Evolutionary conservation across 2,888 invertebrate genomes (phyloP).

Genomic region (Ophion ellenae): DNA sequence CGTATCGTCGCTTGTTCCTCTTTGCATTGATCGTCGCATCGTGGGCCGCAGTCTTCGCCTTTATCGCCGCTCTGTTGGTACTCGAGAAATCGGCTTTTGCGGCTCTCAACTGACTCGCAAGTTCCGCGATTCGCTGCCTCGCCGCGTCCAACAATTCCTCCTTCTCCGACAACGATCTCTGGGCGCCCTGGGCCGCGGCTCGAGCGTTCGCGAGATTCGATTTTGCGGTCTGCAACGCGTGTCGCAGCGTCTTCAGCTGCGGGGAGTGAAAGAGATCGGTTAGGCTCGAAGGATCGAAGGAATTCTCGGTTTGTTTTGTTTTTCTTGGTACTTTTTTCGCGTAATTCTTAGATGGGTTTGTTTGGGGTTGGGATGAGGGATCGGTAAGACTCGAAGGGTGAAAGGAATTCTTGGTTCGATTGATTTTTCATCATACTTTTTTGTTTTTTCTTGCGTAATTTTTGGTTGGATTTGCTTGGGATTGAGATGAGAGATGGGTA

Average conservation of each 20-base stretch:
- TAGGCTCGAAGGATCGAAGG: neutral
- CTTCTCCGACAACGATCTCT: conserved; percentile 87
- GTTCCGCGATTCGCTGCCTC: conserved; percentile 87
- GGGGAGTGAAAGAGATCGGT: neutral
- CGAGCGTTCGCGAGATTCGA: conserved; percentile 87
- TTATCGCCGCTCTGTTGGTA: conserved; percentile 88
- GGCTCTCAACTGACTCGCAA: conserved; percentile 87
- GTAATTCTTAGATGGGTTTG: no score
- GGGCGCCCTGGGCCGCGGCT: conserved; percentile 85
- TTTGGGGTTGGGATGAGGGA: no score
- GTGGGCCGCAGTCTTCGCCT: conserved; percentile 88
- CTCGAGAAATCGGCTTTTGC: conserved; percentile 87
- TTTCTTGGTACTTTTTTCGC: neutral
- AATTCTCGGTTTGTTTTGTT: neutral
- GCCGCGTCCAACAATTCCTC: conserved; percentile 89
- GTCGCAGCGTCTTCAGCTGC: conserved; percentile 84
- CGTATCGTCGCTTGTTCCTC: conserved; percentile 70
- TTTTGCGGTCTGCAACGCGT: conserved; percentile 85
- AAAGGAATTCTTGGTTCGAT: no score
- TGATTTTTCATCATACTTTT: no score
- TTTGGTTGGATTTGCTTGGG: no score
- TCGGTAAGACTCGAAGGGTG: no score
- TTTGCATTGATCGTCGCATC: conserved; percentile 88
- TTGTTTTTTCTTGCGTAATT: no score
- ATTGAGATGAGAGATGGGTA: no score